phyloP scores from a whole-genome alignment of 1,140 invertebrate genomes.

The Aleiodes sp. region DNA sequence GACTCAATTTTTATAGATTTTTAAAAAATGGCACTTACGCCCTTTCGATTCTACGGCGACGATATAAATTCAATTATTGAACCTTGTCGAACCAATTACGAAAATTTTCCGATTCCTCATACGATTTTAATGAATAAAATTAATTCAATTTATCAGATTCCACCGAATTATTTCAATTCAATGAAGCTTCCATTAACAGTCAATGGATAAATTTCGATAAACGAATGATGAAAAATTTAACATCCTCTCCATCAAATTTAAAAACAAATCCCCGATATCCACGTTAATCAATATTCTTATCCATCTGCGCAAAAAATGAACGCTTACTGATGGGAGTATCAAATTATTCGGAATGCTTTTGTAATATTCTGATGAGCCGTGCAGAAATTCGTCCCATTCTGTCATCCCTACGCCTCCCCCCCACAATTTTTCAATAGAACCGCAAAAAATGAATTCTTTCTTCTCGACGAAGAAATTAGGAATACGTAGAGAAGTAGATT shows the following conservation, averaged over 20 bases:
- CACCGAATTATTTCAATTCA: background rate
- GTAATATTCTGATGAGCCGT: slow-evolving; percentile 3
- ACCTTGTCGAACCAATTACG: too few species aligned
- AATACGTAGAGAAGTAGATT: slow-evolving; percentile 8
- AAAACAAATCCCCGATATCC: too few species aligned
- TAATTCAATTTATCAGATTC: background rate
- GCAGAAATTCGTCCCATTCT: background rate
- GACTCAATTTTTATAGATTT: too few species aligned
- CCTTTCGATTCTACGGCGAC: too few species aligned
- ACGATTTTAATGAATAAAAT: background rate
- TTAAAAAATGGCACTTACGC: too few species aligned
- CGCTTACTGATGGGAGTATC: too few species aligned
- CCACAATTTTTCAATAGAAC: background rate
- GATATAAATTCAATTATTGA: too few species aligned
- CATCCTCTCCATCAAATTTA: too few species aligned
- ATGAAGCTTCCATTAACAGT: background rate
- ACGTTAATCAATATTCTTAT: too few species aligned
- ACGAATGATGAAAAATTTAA: background rate
- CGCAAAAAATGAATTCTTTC: background rate
- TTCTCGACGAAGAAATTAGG: background rate
- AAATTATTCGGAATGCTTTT: too few species aligned
- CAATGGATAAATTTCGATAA: background rate
- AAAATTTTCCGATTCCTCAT: too few species aligned
- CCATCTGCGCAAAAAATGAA: too few species aligned
- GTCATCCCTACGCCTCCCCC: slow-evolving; percentile 4